Evolutionary conservation across 2,888 invertebrate species (phyloP).

Genomic region (Limenitis camilla): DNA sequence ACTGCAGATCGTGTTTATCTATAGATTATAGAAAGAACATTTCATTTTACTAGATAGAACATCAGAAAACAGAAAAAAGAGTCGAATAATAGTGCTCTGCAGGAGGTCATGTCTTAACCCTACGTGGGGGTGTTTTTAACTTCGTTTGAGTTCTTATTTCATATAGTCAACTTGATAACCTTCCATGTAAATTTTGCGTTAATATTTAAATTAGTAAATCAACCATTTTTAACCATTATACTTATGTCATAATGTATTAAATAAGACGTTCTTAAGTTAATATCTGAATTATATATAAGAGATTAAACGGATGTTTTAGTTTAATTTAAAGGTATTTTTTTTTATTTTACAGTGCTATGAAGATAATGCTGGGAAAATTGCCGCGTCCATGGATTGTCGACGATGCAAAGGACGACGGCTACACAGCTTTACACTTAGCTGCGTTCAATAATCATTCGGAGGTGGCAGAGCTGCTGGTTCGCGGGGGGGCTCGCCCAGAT

Average conservation of each 20-base stretch:
- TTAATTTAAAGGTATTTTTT: no score
- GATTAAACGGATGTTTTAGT: no score
- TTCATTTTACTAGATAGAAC: no score
- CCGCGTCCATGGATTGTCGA: constrained; percentile 98
- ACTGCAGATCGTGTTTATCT: no score
- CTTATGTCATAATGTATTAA: no score
- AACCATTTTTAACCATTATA: no score
- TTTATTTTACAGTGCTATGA: constrained; percentile 87
- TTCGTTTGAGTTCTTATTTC: constrained; percentile 26
- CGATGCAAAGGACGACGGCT: constrained; percentile 98
- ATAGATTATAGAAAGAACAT: no score
- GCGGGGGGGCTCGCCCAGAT: constrained; percentile 95
- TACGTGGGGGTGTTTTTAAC: constrained; percentile 28
- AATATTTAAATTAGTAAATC: constrained; percentile 21
- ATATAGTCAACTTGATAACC: constrained; percentile 19
- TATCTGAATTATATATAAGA: no score
- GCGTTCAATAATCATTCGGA: constrained; percentile 98
- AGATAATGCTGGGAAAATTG: constrained; percentile 92
- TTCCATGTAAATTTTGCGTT: constrained; percentile 23
- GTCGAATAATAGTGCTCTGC: constrained; percentile 29
- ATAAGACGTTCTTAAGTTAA: no score
- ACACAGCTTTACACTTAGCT: constrained; percentile 95
- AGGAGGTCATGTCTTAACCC: constrained; percentile 28
- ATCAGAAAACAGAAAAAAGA: no score
- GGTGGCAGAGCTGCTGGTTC: constrained; percentile 92